Percentiles rank a stretch among this genome's conserved stretches.
Conservation (phyloP, 2,888 invertebrate species). For the Andricus quercusramuli region DNA sequence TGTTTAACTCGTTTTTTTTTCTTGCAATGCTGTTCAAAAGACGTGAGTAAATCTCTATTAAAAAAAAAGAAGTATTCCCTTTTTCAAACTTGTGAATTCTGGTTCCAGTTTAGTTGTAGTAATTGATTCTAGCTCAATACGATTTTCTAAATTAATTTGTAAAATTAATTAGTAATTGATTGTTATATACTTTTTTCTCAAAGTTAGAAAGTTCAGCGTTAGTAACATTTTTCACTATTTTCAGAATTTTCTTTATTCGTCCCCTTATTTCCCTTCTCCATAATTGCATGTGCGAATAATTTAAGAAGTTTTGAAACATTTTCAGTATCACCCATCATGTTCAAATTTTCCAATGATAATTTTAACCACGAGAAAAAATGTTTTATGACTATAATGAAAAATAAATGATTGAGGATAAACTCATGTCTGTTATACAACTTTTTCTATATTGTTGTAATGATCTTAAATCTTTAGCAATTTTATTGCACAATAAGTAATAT, state of each 20-base stretch:
- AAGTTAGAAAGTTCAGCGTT: no score
- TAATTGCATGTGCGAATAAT: no score
- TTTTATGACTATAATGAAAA: no score
- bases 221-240: no score
- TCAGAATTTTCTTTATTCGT: no score
- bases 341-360: no score
- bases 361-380: no score
- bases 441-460: constrained; percentile 2
- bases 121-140: neutral
- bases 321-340: no score
- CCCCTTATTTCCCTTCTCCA: no score
- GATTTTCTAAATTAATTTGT: neutral
- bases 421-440: neutral
- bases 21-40: constrained; percentile 7
- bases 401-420: neutral
- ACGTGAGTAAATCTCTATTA: constrained; percentile 6
- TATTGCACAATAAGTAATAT: neutral
- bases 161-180: no score
- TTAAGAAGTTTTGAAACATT: no score
- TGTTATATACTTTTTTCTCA: no score
- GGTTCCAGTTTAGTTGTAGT: constrained; percentile 6
- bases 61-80: constrained; percentile 8
- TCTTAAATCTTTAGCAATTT: neutral
- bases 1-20: constrained; percentile 6
- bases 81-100: neutral